These are phyloP conservation scores for Cerceris ruficornis DNA, from an alignment of 2,888 invertebrate genomes.

Conservation along the genomic window DNA sequence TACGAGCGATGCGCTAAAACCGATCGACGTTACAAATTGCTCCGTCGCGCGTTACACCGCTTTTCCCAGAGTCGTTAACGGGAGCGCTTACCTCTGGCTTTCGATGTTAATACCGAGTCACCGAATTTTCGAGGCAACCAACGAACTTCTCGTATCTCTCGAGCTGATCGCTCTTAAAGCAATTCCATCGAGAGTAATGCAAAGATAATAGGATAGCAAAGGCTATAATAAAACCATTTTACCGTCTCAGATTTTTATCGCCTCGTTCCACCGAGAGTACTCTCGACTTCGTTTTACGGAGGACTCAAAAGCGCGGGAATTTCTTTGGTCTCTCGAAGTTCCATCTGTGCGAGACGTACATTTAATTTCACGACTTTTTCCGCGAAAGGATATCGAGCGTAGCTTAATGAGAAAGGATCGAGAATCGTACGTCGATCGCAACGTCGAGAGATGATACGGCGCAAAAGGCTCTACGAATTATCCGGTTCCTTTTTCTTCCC, in stretches of 20 bases:
- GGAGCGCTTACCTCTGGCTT: conserved; percentile 4
- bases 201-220: conserved; percentile 44
- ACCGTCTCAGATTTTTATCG: conserved; percentile 27
- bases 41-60: conserved; percentile 25
- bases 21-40: conserved; percentile 30
- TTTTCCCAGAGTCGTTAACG: conserved; percentile 6
- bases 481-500: conserved; percentile 28
- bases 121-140: conserved; percentile 3
- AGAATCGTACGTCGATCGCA: neutral
- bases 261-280: neutral
- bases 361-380: neutral
- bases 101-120: neutral
- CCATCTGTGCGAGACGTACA: too few species aligned
- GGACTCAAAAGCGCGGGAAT: too few species aligned
- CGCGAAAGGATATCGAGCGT: neutral
- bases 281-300: too few species aligned
- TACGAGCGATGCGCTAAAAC: conserved; percentile 18
- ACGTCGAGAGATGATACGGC: neutral
- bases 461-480: conserved; percentile 5
- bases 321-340: too few species aligned
- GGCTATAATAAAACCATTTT: conserved; percentile 51
- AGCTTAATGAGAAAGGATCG: conserved; percentile 6
- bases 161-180: conserved; percentile 37
- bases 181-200: conserved; percentile 35
- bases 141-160: conserved; percentile 14